Base-by-base conservation (phyloP, 30 jellyfish, hydroid and myxozoan genomes). In the Clytia hemisphaerica region DNA sequence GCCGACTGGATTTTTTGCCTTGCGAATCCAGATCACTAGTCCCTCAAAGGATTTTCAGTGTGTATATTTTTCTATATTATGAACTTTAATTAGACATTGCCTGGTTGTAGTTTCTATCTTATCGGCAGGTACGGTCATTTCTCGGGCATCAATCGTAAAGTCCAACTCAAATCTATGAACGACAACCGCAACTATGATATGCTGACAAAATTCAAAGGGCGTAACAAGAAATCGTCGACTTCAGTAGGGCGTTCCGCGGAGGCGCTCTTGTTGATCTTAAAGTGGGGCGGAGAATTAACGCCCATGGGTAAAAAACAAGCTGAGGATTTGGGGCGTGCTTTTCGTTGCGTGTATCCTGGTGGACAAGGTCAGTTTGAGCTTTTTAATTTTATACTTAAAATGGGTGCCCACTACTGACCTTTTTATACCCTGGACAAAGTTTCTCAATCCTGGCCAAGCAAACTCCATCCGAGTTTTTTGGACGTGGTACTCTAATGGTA, bases 261-360 rank as follows among this genome's bases (percentile, higher is more conserved):
- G 44, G 58, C 83, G 4, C 58, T 89, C 69, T 58, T 89, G 61
- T 67, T 89, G 58, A 82, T 89, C 50, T 38, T 89, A 46, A 89
- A 89, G 53, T 89, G 98, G 98, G 98, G 98, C 30, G 98, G 98
- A 1, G 98, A 89, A 62, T 62, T 89, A 64, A 89, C 98, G 32
- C 93, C 94, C 10, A 83, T 80, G 94, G 98, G 98, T 22, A 80
- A 76, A 72, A 74, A 73, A 35, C 95, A 89, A 66, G 94, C 98
- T 15, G 98, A 89, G 34, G 98, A 82, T 48, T 80, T 89, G 19
- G 98, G 98, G 27, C 63, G 87, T 45, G 95, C 93, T 6, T 89
- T 89, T 60, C 38, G 95, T 35, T 76, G 95, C 79, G 77, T 89
- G 83, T 89, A 89, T 61, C 98, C 98, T 15, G 95, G 95, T 37